Evolutionary conservation across 2,888 invertebrate genomes (phyloP).

Genomic region (Plagiodera versicolora): DNA sequence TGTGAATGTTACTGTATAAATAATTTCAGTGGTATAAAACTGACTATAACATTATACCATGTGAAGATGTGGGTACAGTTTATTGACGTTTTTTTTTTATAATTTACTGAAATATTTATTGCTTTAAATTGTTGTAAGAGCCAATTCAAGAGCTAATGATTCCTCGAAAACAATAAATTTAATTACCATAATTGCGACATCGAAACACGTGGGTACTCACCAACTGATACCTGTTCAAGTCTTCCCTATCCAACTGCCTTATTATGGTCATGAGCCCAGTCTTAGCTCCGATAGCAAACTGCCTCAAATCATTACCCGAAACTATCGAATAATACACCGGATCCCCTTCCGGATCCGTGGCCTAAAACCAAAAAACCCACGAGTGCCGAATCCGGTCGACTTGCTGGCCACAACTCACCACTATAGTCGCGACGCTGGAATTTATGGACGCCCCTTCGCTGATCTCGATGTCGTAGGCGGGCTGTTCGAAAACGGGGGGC

Average conservation of each 20-base stretch:
- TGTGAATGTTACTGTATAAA: too few relatives aligned
- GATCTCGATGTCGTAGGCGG: constrained; percentile 84
- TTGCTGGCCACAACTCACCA: constrained; percentile 60
- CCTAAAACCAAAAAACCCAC: too few relatives aligned
- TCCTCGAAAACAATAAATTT: too few relatives aligned
- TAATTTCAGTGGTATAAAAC: too few relatives aligned
- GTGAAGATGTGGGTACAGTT: too few relatives aligned
- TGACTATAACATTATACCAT: too few relatives aligned
- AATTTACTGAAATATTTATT: neutral
- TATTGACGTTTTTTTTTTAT: neutral
- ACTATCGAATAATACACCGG: constrained; percentile 81
- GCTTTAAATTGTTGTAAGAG: too few relatives aligned
- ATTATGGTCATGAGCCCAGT: constrained; percentile 90
- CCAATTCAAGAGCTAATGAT: neutral
- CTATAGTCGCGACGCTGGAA: constrained; percentile 79
- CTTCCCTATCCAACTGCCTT: constrained; percentile 82
- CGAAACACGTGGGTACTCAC: constrained; percentile 55
- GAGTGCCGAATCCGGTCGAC: too few relatives aligned
- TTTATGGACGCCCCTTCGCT: constrained; percentile 89
- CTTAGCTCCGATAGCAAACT: constrained; percentile 81
- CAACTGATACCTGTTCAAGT: constrained; percentile 84
- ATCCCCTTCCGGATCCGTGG: constrained; percentile 87
- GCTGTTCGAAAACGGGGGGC: constrained; percentile 78
- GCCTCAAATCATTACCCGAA: constrained; percentile 87
- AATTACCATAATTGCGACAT: neutral